Evolutionary conservation across 64 coral and sea anemone species (phyloP), one percentile per base, ranked within the genome.

Genomic region (Orbicella faveolata): DNA sequence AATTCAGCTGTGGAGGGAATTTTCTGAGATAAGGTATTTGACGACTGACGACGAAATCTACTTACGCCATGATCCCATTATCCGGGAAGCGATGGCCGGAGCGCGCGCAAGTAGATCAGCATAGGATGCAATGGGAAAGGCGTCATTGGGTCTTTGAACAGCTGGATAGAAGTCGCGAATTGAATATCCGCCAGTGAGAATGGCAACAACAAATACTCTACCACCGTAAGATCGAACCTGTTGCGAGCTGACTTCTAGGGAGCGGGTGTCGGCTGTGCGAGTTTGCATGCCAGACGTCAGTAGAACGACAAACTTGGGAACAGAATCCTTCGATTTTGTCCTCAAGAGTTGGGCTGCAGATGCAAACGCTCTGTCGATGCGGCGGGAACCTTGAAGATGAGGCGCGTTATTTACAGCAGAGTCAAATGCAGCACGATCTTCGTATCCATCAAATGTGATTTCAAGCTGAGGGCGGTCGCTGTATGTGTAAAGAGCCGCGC

Each of bases 311-410:
- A 90, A 83, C 15, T 89, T 96, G n/a, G 86, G 79, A 9, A 90
- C 90, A 25, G 39, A 53, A 17, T 81, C 5, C 17, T 91, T 79
- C 30, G 91, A 48, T 77, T 87, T 74, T 61, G 37, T 84, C 9
- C 61, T 19, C 15, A 93, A 35, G 9, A 90, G 53, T 62, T 79
- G 54, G 2, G 87, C 53, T 26, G 83, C 85, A 54, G 89, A 84
- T 74, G 90, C 76, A 21, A 96, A 66, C 57, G 91, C 94, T 37
- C 37, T 90, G 67, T 93, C 94, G 74, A 96, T 81, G 52, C 80
- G 74, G 33, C 84, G 83, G 26, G 66, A 34, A 17, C 90, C 90
- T 33, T 83, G 80, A 15, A 92, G 79, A 70, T 79, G 92, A 59
- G 79, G 66, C 25, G 89, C 75, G 33, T 78, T 86, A 37, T 89